A percentile compares a stretch with the other conserved stretches of the same genome.
These are phyloP conservation scores for Galeopterus variegatus DNA, from an alignment of 2,113 vertebrate species.

Conservation along the genomic window DNA sequence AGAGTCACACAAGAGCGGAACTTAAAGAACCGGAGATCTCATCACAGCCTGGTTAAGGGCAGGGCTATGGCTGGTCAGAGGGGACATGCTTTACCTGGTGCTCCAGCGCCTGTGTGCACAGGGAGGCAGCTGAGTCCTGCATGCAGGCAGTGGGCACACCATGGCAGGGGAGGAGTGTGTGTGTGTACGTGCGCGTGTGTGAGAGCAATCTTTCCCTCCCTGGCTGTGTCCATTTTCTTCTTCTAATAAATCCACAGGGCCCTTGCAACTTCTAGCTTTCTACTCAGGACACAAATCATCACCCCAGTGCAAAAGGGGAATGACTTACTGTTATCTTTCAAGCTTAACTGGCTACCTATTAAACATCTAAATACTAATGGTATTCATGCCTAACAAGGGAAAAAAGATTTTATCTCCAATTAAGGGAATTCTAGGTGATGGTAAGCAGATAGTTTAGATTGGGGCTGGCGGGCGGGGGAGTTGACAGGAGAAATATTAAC, in stretches of 20 bases:
- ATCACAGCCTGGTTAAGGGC: neutral
- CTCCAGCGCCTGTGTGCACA: too few relatives aligned
- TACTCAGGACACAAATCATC: neutral
- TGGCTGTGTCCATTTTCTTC: neutral
- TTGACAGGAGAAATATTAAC: neutral
- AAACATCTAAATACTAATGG: slow-evolving; percentile 18
- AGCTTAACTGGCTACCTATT: neutral
- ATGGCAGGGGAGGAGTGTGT: rapidly evolving
- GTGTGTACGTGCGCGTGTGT: too few relatives aligned
- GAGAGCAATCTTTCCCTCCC: neutral
- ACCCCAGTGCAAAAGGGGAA: neutral
- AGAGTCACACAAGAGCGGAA: neutral
- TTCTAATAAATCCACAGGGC: neutral
- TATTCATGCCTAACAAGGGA: neutral
- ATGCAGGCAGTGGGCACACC: neutral
- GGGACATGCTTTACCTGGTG: neutral
- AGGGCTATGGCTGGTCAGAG: neutral
- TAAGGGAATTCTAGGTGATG: neutral
- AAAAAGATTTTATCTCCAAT: neutral
- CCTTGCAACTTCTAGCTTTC: neutral
- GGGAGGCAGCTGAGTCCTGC: neutral
- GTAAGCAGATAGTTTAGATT: neutral
- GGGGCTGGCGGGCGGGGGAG: rapidly evolving
- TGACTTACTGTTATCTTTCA: neutral
- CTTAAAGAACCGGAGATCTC: slow-evolving; percentile 28